Conservation (phyloP, 2,113 vertebrate genomes). For the Syngnathus typhle region DNA sequence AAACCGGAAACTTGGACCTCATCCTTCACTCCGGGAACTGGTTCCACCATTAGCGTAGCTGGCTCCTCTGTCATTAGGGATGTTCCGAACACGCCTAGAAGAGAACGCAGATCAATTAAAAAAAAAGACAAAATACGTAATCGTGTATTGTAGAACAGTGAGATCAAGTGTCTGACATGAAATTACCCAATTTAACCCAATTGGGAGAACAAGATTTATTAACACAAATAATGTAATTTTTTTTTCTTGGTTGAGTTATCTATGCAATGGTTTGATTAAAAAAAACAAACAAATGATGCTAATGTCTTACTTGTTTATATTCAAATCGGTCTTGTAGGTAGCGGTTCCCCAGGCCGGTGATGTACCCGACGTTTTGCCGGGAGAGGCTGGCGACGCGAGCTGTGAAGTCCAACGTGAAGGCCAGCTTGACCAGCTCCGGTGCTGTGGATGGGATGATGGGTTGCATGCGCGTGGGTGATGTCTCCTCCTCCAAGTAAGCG, state of each 20-base stretch:
- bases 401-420: constrained; percentile 73
- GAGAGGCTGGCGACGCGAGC: constrained; percentile 71
- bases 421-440: constrained; percentile 71
- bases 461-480: constrained; percentile 12
- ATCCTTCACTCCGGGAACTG: not conserved
- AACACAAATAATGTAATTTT: too few relatives aligned
- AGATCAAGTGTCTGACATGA: not conserved
- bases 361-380: constrained; percentile 68
- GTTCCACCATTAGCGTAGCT: not conserved
- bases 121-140: not conserved
- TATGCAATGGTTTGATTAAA: too few relatives aligned
- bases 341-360: constrained; percentile 76
- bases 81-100: constrained; percentile 51
- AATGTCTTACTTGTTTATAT: constrained; percentile 56
- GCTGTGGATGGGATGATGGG: constrained; percentile 43
- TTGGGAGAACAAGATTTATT: too few relatives aligned
- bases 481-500: constrained; percentile 63
- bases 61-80: constrained; percentile 29
- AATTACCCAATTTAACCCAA: too few relatives aligned
- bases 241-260: too few relatives aligned
- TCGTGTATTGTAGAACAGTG: not conserved
- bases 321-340: constrained; percentile 71
- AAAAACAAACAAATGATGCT: not conserved
- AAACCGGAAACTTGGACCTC: constrained; percentile 4
- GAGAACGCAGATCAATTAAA: not conserved